Percentiles rank a stretch among this genome's conserved stretches.
Evolutionary conservation across 2,888 invertebrate genomes (phyloP).

Genomic region (Lissocephala sabroskyi): DNA sequence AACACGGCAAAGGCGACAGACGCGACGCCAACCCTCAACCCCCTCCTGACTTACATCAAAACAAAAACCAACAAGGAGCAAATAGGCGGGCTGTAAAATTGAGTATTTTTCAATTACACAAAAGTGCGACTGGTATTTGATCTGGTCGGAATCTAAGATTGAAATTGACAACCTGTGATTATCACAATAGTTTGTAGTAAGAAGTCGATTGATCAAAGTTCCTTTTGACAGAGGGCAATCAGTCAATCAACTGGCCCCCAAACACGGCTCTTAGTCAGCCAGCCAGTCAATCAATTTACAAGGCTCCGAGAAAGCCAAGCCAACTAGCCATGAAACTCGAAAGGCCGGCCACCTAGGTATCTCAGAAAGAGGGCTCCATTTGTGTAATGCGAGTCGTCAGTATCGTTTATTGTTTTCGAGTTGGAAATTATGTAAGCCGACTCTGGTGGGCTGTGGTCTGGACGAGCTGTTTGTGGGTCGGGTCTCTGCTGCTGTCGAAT

Average conservation of each 20-base stretch:
- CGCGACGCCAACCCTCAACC: too few species aligned
- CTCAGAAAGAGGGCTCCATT: too few species aligned
- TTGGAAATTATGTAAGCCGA: constrained; percentile 20
- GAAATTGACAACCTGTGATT: constrained; percentile 50
- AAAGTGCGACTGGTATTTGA: constrained; percentile 1
- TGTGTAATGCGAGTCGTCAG: constrained; percentile 20
- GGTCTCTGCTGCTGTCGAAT: constrained; percentile 24
- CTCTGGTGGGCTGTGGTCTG: not conserved
- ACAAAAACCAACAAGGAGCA: too few species aligned
- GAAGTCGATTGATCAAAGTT: not conserved
- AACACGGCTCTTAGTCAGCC: constrained; percentile 12
- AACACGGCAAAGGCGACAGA: constrained; percentile 20
- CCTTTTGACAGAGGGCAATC: constrained; percentile 21
- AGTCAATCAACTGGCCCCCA: constrained; percentile 27
- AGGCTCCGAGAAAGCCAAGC: constrained; percentile 7
- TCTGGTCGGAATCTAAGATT: constrained; percentile 24
- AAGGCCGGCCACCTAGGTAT: too few species aligned
- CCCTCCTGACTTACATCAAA: too few species aligned
- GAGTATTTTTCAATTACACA: constrained; percentile 20
- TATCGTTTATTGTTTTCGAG: constrained; percentile 21
- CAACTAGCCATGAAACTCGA: not conserved
- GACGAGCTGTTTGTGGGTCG: not conserved
- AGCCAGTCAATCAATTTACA: constrained; percentile 37
- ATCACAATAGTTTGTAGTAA: constrained; percentile 41
- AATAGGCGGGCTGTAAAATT: constrained; percentile 23